These are phyloP conservation scores for Chunga burmeisteri DNA, from an alignment of 2,113 vertebrate species.

Conservation along the genomic window DNA sequence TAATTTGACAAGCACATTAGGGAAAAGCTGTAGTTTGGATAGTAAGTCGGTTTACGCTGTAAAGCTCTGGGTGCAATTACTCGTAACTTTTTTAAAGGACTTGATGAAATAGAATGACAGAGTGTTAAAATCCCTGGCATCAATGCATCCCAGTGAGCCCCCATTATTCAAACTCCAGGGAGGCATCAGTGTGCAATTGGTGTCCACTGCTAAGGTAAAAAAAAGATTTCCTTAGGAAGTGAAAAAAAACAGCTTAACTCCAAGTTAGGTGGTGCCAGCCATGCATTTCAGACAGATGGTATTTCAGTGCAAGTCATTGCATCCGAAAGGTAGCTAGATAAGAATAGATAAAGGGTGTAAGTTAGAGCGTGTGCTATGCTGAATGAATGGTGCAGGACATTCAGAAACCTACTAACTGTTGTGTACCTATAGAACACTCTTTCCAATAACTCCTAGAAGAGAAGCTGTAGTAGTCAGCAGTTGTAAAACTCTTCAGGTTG, in stretches of 20 bases:
- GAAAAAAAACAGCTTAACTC: neutral
- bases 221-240: neutral
- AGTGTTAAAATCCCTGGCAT: neutral
- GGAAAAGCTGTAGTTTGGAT: neutral
- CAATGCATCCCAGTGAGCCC: rapidly evolving
- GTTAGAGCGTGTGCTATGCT: neutral
- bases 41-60: neutral
- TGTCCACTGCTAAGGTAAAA: neutral
- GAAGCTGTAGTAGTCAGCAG: neutral
- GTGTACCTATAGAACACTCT: neutral
- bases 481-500: neutral
- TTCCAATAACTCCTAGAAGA: neutral
- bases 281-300: rapidly evolving
- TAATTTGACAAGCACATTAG: neutral
- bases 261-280: neutral
- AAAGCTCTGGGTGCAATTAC: neutral
- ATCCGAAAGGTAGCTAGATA: neutral
- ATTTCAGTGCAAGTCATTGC: neutral
- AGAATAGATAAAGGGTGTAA: neutral
- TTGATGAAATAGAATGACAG: neutral
- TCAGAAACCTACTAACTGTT: neutral
- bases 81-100: neutral
- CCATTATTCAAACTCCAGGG: rapidly evolving
- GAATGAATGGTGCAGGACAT: neutral
- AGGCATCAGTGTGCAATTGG: neutral